Evolutionary conservation across 2,888 invertebrate species (phyloP), one percentile per base, ranked within the genome.

Genomic region (Synergus gifuensis): DNA sequence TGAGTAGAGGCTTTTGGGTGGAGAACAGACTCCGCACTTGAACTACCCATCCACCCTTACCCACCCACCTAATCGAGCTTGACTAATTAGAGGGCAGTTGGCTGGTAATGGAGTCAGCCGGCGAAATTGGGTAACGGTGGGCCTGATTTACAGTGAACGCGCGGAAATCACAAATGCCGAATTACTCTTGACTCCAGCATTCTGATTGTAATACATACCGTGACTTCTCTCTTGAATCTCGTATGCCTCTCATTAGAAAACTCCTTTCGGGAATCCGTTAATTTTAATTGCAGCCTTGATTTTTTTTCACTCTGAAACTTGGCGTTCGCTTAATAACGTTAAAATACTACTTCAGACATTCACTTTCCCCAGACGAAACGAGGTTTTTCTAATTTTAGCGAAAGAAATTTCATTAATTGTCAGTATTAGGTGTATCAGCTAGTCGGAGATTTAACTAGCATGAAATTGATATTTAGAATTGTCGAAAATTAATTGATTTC

Each of bases 31-130:
- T 83, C 81, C 78, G 76, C 36, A 73, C 69, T 79, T 73, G 79
- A 80, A 78, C 82, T 77, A 78, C 78, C 81, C 83, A 76, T 79
- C 81, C 81, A 84, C 82, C 82, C 79, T 67, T 67, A 81, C 79
- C 84, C 83, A 76, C 82, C 84, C 79, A 86, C 83, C 88, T 90
- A 90, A 90, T 90, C 88, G 89, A 88, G 89, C 89, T 86, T 89
- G 89, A 88, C 89, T 91, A 91, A 91, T 91, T 90, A 91, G 89
- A 89, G 89, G 87, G 85, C 87, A 88, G 89, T 89, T 88, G 86
- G 83, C 87, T 88, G 87, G 87, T 89, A 90, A 91, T 90, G 88
- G 88, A 89, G 88, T 89, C 88, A 87, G 86, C 85, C 83, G 81
- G 85, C 82, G 86, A 88, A 90, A 89, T 89, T 88, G 87, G 88